These are phyloP conservation scores for Lamellibrachia columna DNA, from an alignment of 2,888 invertebrate genomes.

Conservation along the genomic window DNA sequence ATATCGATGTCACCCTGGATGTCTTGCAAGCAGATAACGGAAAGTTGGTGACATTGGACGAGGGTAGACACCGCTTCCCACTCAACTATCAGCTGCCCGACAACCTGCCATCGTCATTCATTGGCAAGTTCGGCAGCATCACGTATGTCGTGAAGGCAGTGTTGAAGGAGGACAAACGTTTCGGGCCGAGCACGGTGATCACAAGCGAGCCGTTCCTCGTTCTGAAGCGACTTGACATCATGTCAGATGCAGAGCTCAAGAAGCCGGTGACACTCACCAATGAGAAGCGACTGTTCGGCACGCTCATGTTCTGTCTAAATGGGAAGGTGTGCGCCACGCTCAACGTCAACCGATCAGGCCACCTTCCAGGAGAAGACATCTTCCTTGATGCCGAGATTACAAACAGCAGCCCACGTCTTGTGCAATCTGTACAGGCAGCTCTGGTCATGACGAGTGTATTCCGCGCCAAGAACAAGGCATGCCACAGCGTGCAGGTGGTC, in stretches of 20 bases:
- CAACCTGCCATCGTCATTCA: constrained; percentile 63
- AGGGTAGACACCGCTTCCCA: constrained; percentile 56
- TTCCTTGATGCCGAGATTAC: constrained; percentile 59
- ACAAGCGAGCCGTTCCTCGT: constrained; percentile 64
- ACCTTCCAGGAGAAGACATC: constrained; percentile 62
- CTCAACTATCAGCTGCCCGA: constrained; percentile 60
- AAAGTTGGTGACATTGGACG: background rate
- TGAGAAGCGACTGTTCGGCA: constrained; percentile 50
- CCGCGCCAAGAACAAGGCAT: constrained; percentile 53
- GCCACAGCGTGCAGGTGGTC: constrained; percentile 50
- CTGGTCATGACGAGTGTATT: constrained; percentile 60
- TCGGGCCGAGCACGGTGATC: constrained; percentile 54
- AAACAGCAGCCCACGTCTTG: constrained; percentile 53
- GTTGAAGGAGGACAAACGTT: constrained; percentile 53
- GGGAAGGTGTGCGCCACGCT: constrained; percentile 53
- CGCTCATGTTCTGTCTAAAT: constrained; percentile 50
- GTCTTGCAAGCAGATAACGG: constrained; percentile 26
- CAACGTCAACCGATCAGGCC: constrained; percentile 54
- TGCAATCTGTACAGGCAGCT: constrained; percentile 44
- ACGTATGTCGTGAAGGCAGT: constrained; percentile 63
- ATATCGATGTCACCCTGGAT: constrained; percentile 56
- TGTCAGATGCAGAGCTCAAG: constrained; percentile 31
- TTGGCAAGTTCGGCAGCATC: constrained; percentile 64
- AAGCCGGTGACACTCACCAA: constrained; percentile 37
- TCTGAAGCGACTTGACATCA: constrained; percentile 43